phyloP scores from a whole-genome alignment of 2,888 invertebrate species.

The Stegophylla sp. region DNA sequence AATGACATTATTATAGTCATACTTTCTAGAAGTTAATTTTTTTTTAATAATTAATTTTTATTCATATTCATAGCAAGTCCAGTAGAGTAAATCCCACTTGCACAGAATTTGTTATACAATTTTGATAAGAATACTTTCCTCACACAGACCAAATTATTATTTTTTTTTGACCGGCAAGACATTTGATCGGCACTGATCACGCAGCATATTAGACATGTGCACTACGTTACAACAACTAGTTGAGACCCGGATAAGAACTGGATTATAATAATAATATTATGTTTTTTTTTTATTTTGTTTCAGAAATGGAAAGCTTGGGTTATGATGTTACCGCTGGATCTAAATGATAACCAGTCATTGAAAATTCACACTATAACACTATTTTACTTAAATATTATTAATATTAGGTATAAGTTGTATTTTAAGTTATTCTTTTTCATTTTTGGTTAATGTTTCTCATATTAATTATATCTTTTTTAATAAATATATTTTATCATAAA shows the following conservation, averaged over 20 bases:
- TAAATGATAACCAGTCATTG: conserved; percentile 52
- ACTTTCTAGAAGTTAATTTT: background rate
- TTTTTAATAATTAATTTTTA: background rate
- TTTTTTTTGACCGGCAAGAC: too few relatives aligned
- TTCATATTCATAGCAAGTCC: too few relatives aligned
- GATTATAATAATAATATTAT: too few relatives aligned
- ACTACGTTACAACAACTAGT: too few relatives aligned
- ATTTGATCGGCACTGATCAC: too few relatives aligned
- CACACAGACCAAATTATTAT: too few relatives aligned
- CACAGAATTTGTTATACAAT: too few relatives aligned
- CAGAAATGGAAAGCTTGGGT: conserved; percentile 61
- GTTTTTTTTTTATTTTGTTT: conserved; percentile 24
- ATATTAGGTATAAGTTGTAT: background rate
- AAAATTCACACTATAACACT: conserved; percentile 3
- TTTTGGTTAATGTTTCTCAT: conserved; percentile 37
- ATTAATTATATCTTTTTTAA: conserved; percentile 27
- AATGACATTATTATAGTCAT: background rate
- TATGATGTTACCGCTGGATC: conserved; percentile 64
- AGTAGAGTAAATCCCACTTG: too few relatives aligned
- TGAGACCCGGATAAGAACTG: too few relatives aligned
- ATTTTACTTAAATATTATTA: background rate
- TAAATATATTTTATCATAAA: conserved; percentile 23
- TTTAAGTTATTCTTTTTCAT: conserved; percentile 26
- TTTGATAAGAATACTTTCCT: too few relatives aligned
- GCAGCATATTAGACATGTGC: too few relatives aligned